Base-by-base conservation (phyloP, 2,888 invertebrate genomes). In the Zaprionus obscuricornis region DNA sequence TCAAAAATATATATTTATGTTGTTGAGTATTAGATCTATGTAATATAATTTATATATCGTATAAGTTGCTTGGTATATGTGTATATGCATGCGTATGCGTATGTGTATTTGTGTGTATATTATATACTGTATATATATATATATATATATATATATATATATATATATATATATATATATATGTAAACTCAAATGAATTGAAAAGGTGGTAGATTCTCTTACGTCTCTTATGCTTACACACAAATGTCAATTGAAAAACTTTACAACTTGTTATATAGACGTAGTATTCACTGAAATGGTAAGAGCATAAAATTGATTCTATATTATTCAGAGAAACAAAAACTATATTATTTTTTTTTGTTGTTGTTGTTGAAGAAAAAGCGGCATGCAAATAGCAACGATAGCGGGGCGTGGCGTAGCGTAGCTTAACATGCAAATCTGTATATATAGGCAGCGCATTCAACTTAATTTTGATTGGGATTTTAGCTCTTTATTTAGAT, bases 201-300 rank as follows among this genome's bases (percentile, higher is more conserved):
- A n/a, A n/a, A 75, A 54, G 78, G 66, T 70, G 75, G 75, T 56
- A 36, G 66, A 57, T 69, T 65, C n/a, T n/a, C 52, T 73, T 62
- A 68, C 75, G 68, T 45, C 65, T n/a, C n/a, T 67, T 74, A 66
- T 67, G 74, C 60, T 73, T 58, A 66, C 51, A 51, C 59, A 71
- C n/a, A n/a, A n/a, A 62, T 46, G 42, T 59, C 56, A 76, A 70
- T 84, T 84, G 67, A 81, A 77, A 73, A 72, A 72, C 64, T 79
- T 79, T 82, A 79, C 75, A 79, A 68, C 55, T 52, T 58, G 64
- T 66, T n/a, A n/a, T n/a, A n/a, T n/a, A n/a, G n/a, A n/a, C n/a
- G 55, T 57, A 57, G 73, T 49, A 50, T 79, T 79, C 83, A 79
- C 79, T 79, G 79, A 74, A 79, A 79, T 68, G 85, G 83, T 63